Conservation (phyloP, 1,140 invertebrate genomes). For the Diorhabda elongata region DNA sequence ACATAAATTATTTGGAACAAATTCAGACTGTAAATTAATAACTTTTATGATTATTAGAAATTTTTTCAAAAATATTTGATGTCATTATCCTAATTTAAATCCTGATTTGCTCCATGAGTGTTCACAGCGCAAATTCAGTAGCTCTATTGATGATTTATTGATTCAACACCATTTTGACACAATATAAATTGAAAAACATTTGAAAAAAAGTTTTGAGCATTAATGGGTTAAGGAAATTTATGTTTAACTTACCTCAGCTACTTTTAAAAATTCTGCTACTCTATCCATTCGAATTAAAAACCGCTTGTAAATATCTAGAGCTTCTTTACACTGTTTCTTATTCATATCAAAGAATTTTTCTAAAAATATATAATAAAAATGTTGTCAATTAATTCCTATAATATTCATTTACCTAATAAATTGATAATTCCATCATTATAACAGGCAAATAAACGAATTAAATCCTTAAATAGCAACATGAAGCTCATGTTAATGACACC, state of each 20-base stretch:
- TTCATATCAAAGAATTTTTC: conserved; percentile 99
- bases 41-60: too few relatives aligned
- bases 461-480: conserved; percentile 96
- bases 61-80: too few relatives aligned
- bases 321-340: conserved; percentile 96
- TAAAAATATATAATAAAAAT: conserved; percentile 38
- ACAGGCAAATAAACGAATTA: conserved; percentile 97
- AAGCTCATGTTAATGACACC: conserved; percentile 98
- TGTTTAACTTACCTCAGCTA: conserved; percentile 68
- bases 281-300: conserved; percentile 98
- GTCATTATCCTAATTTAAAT: too few relatives aligned
- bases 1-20: too few relatives aligned
- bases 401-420: conserved; percentile 68
- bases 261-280: conserved; percentile 97
- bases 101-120: too few relatives aligned
- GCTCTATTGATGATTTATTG: too few relatives aligned
- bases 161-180: too few relatives aligned
- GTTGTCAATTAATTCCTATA: background rate
- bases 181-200: too few relatives aligned
- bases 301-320: conserved; percentile 97
- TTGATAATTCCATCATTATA: conserved; percentile 99
- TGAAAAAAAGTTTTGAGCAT: too few relatives aligned
- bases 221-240: background rate
- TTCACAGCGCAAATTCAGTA: too few relatives aligned
- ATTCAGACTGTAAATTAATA: too few relatives aligned